Evolutionary conservation across 2,888 invertebrate genomes (phyloP), one percentile per base, ranked within the genome.

Genomic region (Acleris cristana): DNA sequence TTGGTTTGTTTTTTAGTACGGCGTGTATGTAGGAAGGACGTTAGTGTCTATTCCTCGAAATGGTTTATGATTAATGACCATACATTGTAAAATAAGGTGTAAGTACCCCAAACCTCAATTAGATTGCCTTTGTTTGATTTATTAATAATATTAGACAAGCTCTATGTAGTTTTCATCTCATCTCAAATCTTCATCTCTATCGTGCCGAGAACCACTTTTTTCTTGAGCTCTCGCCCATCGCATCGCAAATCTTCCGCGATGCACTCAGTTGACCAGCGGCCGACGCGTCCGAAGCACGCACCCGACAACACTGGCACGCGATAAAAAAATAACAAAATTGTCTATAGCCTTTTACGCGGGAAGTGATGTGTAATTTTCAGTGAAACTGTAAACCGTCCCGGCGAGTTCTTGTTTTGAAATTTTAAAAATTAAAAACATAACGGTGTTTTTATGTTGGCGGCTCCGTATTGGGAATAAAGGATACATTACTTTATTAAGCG

Each of bases 241-340:
- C 75, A 78, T 76, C 72, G 61, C 73, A 71, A 74, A 79, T 76
- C 74, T 73, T 77, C 73, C 75, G 70, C 76, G 62, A 67, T 67
- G 67, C 52, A 52, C 73, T 70, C 88, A 90, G 90, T 92, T 92
- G 92, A 92, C 92, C 92, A 90, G 73, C 79, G 92, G 86, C 91
- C 90, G 88, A 84, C 88, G 82, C 78, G 79, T 76, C 71, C 76
- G 77, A 70, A 78, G 80, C 88, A 88, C 90, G 90, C 83, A 74
- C 34, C 52, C 60, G 12, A 40, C 14, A 68, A 65, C 73, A 77
- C 78, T 79, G 79, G 79, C 80, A 81, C 77, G 80, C 79, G 79
- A 79, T 73, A 79, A 75, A 77, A 69, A 69, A 79, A 79, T 78
- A 74, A 74, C 75, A 75, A 75, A 74, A 63, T 60, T 57, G 54